Percentiles rank a stretch among this genome's conserved stretches.
Conservation (phyloP, 2,113 vertebrate species). For the Acinonyx jubatus region DNA sequence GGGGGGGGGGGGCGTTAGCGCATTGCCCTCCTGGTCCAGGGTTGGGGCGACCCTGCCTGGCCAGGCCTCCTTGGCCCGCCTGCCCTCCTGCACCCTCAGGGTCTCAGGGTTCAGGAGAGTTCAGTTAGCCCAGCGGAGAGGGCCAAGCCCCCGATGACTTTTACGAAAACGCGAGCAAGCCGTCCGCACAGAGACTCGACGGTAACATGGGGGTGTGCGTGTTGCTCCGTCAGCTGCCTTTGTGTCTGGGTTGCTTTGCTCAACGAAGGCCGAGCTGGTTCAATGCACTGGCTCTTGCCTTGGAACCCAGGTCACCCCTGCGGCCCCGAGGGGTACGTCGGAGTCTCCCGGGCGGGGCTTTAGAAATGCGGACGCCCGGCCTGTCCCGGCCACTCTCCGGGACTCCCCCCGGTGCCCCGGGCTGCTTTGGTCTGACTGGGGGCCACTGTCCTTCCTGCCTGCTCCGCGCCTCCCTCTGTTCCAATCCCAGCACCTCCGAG, state of each 20-base stretch:
- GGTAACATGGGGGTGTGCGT: neutral
- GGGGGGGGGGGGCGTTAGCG: fast-evolving
- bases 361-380: neutral
- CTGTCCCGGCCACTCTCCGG: neutral
- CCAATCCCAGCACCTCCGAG: neutral
- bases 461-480: neutral
- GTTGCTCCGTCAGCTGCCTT: fast-evolving
- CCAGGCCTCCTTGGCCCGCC: neutral
- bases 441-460: neutral
- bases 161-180: fast-evolving
- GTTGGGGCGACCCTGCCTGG: neutral
- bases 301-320: neutral
- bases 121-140: neutral
- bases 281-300: neutral
- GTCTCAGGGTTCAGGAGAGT: neutral
- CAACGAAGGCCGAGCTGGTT: too few species aligned
- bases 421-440: too few species aligned
- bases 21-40: fast-evolving
- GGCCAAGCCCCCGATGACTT: fast-evolving
- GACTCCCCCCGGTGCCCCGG: fast-evolving
- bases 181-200: fast-evolving
- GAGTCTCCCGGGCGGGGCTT: neutral
- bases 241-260: neutral
- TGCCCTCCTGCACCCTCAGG: too few species aligned
- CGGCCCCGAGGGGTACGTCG: fast-evolving